Evolutionary conservation across 2,113 vertebrate genomes (phyloP).

Genomic region (Alces alces): DNA sequence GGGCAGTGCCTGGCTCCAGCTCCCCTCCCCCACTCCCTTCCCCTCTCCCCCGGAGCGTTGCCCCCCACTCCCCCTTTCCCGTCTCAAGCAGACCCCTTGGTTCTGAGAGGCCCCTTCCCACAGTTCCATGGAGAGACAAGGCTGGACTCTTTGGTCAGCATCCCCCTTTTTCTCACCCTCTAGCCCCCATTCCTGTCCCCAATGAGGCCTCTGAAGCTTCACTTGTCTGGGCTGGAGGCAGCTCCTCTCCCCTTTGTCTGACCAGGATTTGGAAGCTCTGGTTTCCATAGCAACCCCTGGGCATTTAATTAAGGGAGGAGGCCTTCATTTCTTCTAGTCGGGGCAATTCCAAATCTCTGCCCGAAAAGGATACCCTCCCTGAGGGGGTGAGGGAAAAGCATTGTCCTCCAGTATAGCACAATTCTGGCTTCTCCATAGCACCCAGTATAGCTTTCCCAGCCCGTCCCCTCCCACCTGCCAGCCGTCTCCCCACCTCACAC

Average conservation of each 20-base stretch:
- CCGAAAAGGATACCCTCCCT: conserved; percentile 61
- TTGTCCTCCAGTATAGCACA: conserved; percentile 4
- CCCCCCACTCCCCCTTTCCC: not conserved
- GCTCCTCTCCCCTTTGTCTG: conserved; percentile 69
- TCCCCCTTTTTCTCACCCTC: not conserved
- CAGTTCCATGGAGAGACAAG: not conserved
- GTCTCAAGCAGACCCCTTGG: not conserved
- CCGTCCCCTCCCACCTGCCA: not conserved
- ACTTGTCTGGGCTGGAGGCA: conserved; percentile 44
- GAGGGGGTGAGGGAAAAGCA: conserved; percentile 44
- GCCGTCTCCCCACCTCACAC: not conserved
- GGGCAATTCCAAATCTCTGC: conserved; percentile 65
- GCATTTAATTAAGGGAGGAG: conserved; percentile 73
- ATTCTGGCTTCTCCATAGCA: not conserved
- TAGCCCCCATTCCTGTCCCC: not conserved
- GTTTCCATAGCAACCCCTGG: conserved; percentile 75
- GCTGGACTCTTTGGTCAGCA: not conserved
- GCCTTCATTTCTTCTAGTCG: conserved; percentile 51
- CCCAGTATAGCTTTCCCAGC: not conserved
- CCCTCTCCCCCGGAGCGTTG: not conserved
- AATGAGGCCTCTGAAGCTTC: conserved; percentile 29
- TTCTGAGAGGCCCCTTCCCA: conserved; percentile 30
- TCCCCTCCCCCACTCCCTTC: not conserved
- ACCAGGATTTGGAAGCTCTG: conserved; percentile 68
- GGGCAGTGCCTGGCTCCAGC: not conserved